Percentiles rank a stretch among this genome's conserved stretches.
phyloP scores from a whole-genome alignment of 2,797 vertebrate genomes.

The Naso thynnoides region DNA sequence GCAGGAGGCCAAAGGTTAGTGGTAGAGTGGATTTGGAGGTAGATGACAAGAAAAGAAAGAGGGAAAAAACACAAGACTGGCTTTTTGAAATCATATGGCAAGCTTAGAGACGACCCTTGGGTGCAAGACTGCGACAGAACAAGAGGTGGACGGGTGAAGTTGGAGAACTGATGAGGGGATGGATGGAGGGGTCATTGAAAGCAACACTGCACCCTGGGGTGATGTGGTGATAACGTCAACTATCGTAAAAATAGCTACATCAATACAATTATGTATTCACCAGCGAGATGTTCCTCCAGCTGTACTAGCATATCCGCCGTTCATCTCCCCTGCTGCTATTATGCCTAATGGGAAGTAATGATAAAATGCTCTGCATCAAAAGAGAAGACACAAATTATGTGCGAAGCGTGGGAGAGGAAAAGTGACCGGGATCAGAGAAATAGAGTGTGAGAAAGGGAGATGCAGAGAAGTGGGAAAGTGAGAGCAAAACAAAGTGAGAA shows the following conservation, averaged over 20 bases:
- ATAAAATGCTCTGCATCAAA: constrained; percentile 70
- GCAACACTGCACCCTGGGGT: constrained; percentile 11
- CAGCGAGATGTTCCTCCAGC: constrained; percentile 39
- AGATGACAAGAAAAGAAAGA: constrained; percentile 34
- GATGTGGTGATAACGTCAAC: constrained; percentile 30
- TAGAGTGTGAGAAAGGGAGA: constrained; percentile 60
- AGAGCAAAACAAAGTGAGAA: constrained; percentile 70
- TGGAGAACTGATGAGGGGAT: constrained; percentile 6
- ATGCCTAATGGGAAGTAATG: constrained; percentile 71
- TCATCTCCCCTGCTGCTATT: constrained; percentile 56
- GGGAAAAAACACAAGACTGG: constrained; percentile 26
- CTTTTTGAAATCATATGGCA: constrained; percentile 50
- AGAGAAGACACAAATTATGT: constrained; percentile 65
- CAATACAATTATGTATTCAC: constrained; percentile 47
- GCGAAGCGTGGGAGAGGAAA: constrained; percentile 69
- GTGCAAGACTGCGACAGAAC: constrained; percentile 30
- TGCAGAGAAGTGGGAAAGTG: constrained; percentile 42
- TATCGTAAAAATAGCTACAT: constrained; percentile 38
- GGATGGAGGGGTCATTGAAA: constrained; percentile 30
- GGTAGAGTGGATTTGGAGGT: constrained; percentile 37
- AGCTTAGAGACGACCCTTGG: constrained; percentile 23
- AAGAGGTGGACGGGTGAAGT: constrained; percentile 31
- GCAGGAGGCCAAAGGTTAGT: constrained; percentile 52
- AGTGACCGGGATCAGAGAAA: constrained; percentile 60
- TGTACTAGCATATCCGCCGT: constrained; percentile 31